phyloP scores from a whole-genome alignment of 2,888 invertebrate species.

The Heliconius erato region DNA sequence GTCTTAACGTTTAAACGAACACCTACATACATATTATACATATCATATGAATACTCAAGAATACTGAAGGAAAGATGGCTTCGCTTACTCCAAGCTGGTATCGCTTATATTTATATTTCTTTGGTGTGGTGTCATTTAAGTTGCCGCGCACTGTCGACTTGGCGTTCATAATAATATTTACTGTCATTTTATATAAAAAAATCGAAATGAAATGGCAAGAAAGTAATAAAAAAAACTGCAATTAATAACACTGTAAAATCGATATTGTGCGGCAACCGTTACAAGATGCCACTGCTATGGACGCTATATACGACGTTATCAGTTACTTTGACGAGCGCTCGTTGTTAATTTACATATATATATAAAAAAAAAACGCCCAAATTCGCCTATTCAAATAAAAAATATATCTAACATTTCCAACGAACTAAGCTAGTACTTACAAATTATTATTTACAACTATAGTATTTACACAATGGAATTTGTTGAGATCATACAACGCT shows the following conservation, averaged over 20 bases:
- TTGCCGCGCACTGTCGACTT: conserved; percentile 19
- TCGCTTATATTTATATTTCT: conserved; percentile 73
- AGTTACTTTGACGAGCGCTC: conserved; percentile 19
- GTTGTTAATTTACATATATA: conserved; percentile 24
- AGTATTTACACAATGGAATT: conserved; percentile 84
- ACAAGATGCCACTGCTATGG: conserved; percentile 75
- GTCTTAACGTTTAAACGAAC: conserved; percentile 57
- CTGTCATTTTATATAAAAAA: background rate
- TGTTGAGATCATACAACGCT: conserved; percentile 82
- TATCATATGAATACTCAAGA: conserved; percentile 73
- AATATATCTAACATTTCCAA: conserved; percentile 61
- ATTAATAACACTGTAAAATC: background rate
- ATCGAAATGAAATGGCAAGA: conserved; percentile 10
- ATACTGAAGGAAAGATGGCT: conserved; percentile 82
- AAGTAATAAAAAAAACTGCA: background rate
- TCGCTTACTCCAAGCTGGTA: conserved; percentile 73
- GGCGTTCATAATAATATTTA: background rate
- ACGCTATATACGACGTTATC: conserved; percentile 76
- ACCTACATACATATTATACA: conserved; percentile 51
- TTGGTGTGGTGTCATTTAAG: conserved; percentile 82
- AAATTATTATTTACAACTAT: conserved; percentile 74
- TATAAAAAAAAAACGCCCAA: conserved; percentile 55
- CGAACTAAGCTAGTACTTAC: conserved; percentile 63
- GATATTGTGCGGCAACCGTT: conserved; percentile 53
- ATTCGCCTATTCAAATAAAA: conserved; percentile 62